These are phyloP conservation scores for Odiellus spinosus DNA, from an alignment of 2,888 invertebrate genomes.

Conservation along the genomic window DNA sequence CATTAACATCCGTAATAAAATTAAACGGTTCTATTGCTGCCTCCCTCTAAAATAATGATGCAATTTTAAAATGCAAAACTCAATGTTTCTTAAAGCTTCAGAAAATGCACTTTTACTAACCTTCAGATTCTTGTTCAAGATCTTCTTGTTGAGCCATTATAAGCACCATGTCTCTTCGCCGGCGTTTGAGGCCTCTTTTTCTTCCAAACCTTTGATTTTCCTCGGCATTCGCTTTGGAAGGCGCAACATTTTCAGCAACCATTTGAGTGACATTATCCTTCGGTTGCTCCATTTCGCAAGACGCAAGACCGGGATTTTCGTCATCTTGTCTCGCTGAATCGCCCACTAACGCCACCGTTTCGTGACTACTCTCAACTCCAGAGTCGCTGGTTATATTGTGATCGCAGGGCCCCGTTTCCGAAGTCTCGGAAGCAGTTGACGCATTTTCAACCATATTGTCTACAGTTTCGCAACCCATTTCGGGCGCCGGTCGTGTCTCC, in stretches of 20 bases:
- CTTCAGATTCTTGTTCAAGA: conserved; percentile 15
- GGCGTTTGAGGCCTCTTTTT: conserved; percentile 11
- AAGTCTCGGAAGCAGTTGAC: conserved; percentile 14
- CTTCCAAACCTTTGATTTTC: conserved; percentile 4
- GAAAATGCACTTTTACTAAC: too few species aligned
- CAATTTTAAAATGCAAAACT: too few species aligned
- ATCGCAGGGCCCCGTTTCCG: conserved; percentile 12
- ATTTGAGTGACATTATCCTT: neutral
- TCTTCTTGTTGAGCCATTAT: conserved; percentile 6
- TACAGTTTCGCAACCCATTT: conserved; percentile 2
- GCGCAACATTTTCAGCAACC: neutral
- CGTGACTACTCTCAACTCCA: conserved; percentile 17
- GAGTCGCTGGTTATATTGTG: conserved; percentile 16
- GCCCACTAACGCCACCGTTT: conserved; percentile 15
- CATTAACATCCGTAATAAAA: too few species aligned
- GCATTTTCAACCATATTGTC: conserved; percentile 13
- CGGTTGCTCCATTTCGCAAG: too few species aligned
- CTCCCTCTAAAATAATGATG: too few species aligned
- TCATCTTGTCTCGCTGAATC: conserved; percentile 8
- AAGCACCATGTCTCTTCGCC: conserved; percentile 10
- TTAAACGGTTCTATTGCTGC: too few species aligned
- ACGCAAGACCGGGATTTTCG: neutral
- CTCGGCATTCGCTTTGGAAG: conserved; percentile 4
- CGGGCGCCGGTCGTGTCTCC: neutral
- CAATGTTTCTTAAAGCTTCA: too few species aligned